Base-by-base conservation (phyloP, 2,888 invertebrate genomes). In the Thymelicus sylvestris region DNA sequence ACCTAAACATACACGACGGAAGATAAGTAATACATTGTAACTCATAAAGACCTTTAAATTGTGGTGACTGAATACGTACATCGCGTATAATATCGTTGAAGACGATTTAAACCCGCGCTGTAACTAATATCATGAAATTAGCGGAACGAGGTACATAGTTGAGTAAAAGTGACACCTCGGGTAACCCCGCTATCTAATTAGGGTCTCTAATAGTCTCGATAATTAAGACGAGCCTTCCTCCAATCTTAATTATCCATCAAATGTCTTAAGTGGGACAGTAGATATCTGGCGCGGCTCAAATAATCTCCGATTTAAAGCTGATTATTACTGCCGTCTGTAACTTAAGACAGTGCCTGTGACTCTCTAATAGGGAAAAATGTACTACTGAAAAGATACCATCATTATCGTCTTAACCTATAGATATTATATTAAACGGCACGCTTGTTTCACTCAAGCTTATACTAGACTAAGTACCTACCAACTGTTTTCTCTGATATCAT, bases 171-270 rank as follows among this genome's bases (percentile, higher is more conserved):
- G 41, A 47, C 24, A 66, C 48, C 50, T 48, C 66, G n/a, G 44
- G 31, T 66, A 60, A 47, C 66, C 55, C 47, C 57, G 44, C 55
- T 65, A 63, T 73, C 72, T 78, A 70, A 77, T 76, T 76, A 74
- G 73, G 39, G 39, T 57, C 71, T 67, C 65, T 76, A 75, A 74
- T 72, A 24, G 39, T 57, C 71, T 66, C 65, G 72, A 61, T 74
- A 74, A 73, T 73, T 73, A 71, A 72, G 77, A 79, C 76, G 75
- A 76, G 74, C 74, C 77, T 78, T 76, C 68, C 74, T 73, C 69
- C 79, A 76, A 84, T 84, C 82, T 81, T 72, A 79, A 80, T 78
- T 77, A 79, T 80, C 74, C 74, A 81, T 83, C 82, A 77, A 74
- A 78, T 75, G 73, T 80, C 72, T 73, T 74, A 73, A 74, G 74